Base-by-base conservation (phyloP, 2,113 vertebrate species). In the Pelecanoides urinatrix region DNA sequence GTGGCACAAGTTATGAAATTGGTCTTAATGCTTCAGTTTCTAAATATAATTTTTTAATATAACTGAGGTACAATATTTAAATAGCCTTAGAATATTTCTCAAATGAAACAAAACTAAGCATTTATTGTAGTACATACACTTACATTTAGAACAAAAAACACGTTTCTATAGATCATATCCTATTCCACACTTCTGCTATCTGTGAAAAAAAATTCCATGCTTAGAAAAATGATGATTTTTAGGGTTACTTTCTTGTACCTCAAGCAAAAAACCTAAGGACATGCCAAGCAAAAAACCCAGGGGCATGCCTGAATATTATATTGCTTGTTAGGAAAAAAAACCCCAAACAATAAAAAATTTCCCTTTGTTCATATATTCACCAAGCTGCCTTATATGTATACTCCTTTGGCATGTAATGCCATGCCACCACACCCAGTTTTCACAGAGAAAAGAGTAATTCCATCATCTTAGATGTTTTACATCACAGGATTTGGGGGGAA, bases 1-100 rank as follows among this genome's bases (percentile, higher is more conserved):
- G 95, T 76, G 58, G 58, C 81, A 95, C 58, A 92, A 70, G 95
- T 95, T 95, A 97, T 82, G 84, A 96, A 96, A 97, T 19, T 90
- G 77, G 89, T 84, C 66, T 96, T 90, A n/a, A n/a, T 82, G 62
- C 89, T 92, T 79, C 91, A 58, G 61, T n/a, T 53, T 87, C 80
- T 16, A 22, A 87, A 85, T 62, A 92, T 26, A 85, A 22, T 56
- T 61, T 93, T 92, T 94, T 82, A 92, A 79, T n/a, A 26, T 45
- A 92, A 88, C 10, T 29, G n/a, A 96, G 58, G 75, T 62, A 68
- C 3, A 65, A 56, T 78, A 78, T 66, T 92, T 86, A 70, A 94
- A 83, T n/a, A 62, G 21, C 3, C 65, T 70, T 59, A 42, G 11
- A 92, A 86, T 91, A 80, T 71, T 78, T 94, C 56, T 62, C 77